These are phyloP conservation scores for Agapornis roseicollis DNA, from an alignment of 2,113 vertebrate species.

Conservation along the genomic window DNA sequence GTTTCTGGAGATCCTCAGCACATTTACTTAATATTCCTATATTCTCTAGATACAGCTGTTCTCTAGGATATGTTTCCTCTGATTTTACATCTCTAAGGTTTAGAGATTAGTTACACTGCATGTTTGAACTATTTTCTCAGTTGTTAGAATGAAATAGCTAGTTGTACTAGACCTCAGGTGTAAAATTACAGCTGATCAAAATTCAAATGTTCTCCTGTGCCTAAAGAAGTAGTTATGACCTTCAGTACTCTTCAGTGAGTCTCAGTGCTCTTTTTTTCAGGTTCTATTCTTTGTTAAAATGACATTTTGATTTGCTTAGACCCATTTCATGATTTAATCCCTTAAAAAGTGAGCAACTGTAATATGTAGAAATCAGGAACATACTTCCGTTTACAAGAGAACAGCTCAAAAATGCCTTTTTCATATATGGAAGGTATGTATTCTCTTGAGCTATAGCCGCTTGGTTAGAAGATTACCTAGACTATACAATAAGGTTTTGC, in stretches of 20 bases:
- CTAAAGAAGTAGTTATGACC: background rate
- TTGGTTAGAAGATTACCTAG: background rate
- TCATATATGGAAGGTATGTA: background rate
- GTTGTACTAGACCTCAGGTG: slow-evolving; percentile 33
- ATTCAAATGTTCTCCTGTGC: slow-evolving; percentile 8
- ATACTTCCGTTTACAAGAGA: slow-evolving; percentile 7
- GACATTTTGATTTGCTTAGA: slow-evolving; percentile 6
- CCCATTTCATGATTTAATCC: background rate
- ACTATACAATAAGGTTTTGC: background rate
- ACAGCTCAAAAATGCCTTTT: background rate
- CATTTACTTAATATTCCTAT: background rate
- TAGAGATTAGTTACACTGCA: background rate
- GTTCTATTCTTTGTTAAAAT: background rate
- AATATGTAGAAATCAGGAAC: background rate
- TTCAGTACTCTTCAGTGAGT: background rate
- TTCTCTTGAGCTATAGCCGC: background rate
- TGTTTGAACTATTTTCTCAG: slow-evolving; percentile 15
- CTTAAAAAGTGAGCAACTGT: background rate
- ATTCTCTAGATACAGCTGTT: background rate
- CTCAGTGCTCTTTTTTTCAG: background rate
- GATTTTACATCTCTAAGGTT: slow-evolving; percentile 23
- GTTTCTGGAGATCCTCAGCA: background rate
- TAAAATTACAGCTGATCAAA: slow-evolving; percentile 37
- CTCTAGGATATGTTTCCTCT: background rate
- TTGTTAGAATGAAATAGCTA: slow-evolving; percentile 34